A percentile compares a stretch with the other conserved stretches of the same genome.
phyloP scores from a whole-genome alignment of 1,140 invertebrate species.

The Homarus americanus region DNA sequence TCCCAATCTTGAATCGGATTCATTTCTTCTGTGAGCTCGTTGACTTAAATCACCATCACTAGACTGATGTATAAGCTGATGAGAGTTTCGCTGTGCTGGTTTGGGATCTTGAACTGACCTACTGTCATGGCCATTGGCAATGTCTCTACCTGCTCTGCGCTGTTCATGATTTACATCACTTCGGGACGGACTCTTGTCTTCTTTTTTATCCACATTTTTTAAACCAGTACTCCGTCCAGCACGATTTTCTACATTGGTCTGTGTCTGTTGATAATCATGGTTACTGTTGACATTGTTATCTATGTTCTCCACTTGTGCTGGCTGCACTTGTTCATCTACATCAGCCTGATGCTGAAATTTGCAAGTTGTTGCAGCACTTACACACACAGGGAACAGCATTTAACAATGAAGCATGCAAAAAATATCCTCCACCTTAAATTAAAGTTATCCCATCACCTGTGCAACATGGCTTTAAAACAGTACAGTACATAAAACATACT shows the following conservation, averaged over 20 bases:
- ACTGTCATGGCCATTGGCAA: conserved; percentile 13
- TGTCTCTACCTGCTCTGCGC: conserved; percentile 1
- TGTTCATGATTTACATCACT: background rate
- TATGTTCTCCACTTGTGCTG: conserved; percentile 39
- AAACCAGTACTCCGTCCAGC: conserved; percentile 17
- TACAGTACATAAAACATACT: background rate
- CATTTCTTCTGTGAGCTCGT: conserved; percentile 75
- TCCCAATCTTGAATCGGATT: conserved; percentile 73
- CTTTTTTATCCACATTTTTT: background rate
- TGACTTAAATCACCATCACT: conserved; percentile 42
- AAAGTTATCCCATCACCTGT: background rate
- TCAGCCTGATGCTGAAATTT: conserved; percentile 52
- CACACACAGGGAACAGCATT: background rate
- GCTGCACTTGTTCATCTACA: conserved; percentile 31
- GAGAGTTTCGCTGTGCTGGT: conserved; percentile 17
- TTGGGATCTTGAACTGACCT: background rate
- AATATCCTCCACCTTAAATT: conserved; percentile 8
- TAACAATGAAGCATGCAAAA: conserved; percentile 14
- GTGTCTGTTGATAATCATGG: conserved; percentile 31
- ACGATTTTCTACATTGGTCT: conserved; percentile 10
- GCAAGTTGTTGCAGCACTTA: conserved; percentile 26
- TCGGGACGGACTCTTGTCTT: background rate
- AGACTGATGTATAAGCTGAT: conserved; percentile 31
- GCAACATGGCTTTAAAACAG: background rate
- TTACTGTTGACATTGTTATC: conserved; percentile 32